A percentile compares a stretch with the other conserved stretches of the same genome.
phyloP scores from a whole-genome alignment of 1,140 invertebrate genomes.

The Drosophila prosaltans region DNA sequence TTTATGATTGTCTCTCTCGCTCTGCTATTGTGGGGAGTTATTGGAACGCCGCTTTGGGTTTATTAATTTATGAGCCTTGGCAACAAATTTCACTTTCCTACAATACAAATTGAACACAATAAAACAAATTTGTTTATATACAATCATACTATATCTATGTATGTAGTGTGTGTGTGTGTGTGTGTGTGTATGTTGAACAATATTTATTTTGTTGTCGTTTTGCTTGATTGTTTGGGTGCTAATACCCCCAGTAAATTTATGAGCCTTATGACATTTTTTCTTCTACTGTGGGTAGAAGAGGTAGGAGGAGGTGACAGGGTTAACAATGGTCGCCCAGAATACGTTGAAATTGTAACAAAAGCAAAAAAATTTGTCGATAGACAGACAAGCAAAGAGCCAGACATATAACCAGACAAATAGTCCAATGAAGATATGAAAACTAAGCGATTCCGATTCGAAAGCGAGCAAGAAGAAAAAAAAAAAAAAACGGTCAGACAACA shows the following conservation, averaged over 20 bases:
- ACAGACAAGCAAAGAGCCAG: neutral
- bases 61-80: slow-evolving; percentile 60
- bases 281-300: neutral
- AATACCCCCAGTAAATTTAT: slow-evolving; percentile 48
- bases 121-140: slow-evolving; percentile 18
- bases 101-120: slow-evolving; percentile 35
- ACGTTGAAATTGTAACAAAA: slow-evolving; percentile 63
- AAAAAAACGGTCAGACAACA: neutral
- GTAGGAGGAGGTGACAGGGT: slow-evolving; percentile 54
- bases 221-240: slow-evolving; percentile 41
- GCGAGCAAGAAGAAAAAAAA: slow-evolving; percentile 43
- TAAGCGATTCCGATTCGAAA: slow-evolving; percentile 74
- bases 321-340: slow-evolving; percentile 56
- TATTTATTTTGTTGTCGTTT: slow-evolving; percentile 61
- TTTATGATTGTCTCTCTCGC: slow-evolving; percentile 15
- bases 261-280: slow-evolving; percentile 36
- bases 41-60: slow-evolving; percentile 54
- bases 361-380: neutral
- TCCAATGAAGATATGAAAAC: slow-evolving; percentile 31
- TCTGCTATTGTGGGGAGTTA: slow-evolving; percentile 61
- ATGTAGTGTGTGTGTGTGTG: slow-evolving; percentile 62
- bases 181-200: slow-evolving; percentile 60
- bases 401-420: slow-evolving; percentile 9
- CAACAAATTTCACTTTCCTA: slow-evolving; percentile 65
- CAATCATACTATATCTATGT: slow-evolving; percentile 29